Base-by-base conservation (phyloP, 1,140 invertebrate genomes). In the Platyscapa corneri region DNA sequence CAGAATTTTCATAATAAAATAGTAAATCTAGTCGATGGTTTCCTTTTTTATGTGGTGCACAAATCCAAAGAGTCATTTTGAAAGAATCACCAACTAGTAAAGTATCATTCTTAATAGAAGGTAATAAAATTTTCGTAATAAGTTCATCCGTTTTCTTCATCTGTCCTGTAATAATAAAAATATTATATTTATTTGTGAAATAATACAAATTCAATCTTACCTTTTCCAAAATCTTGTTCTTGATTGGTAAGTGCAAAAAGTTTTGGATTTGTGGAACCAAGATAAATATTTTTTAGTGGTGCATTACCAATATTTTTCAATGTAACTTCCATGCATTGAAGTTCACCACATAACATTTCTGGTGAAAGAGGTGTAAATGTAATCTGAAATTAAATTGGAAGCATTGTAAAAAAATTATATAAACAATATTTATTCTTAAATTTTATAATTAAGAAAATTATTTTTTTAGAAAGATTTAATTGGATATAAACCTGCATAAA, bases 311-410 rank as follows among this genome's bases (percentile, higher is more conserved):
- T 93, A 89, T 97, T 97, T 70, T 94, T 94, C 46, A 97, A 94
- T 81, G 95, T 95, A 5, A 97, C 93, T 70, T 95, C 94, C 10
- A 97, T 91, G 49, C 92, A 94, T 88, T 95, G 95, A 56, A 97
- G 93, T 92, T 97, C 96, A 12, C 96, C 96, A 89, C 95, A 96
- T 67, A 97, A 91, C 89, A 97, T 94, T 80, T 96, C 95, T 2
- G 93, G 91, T 77, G 94, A 95, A n/a, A 96, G 94, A 90, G 96
- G 95, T 34, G 94, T 94, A 89, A 97, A 97, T 8, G 94, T 94
- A 27, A 96, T 94, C 95, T 96, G n/a, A 92, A 87, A 88, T 86
- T 85, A 65, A 72, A 84, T 75, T 27, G 2, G 10, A 39, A 20
- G 23, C 27, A 79, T 70, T 37, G n/a, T 30, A 0, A 77, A 56